phyloP scores from a whole-genome alignment of 2,113 vertebrate genomes.

The Ellobius talpinus region DNA sequence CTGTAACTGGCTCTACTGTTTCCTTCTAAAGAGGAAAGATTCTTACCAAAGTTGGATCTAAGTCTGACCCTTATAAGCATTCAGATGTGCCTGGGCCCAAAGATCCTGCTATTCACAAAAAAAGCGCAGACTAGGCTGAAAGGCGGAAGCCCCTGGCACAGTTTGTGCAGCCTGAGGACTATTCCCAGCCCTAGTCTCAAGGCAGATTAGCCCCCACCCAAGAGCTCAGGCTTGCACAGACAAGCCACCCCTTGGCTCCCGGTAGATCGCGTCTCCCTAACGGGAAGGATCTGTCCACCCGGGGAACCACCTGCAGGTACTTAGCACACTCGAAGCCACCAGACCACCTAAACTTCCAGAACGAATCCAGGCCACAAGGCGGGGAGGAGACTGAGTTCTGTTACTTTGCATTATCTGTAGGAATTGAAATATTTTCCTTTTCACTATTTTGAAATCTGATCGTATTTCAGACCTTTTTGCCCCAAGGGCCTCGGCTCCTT shows the following conservation, averaged over 20 bases:
- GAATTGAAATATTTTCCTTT: conserved; percentile 52
- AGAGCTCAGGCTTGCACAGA: conserved; percentile 8
- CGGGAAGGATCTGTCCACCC: conserved; percentile 19
- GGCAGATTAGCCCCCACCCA: not conserved
- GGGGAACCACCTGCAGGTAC: conserved; percentile 68
- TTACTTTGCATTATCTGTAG: conserved; percentile 69
- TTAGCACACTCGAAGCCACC: not conserved
- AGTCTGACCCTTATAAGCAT: conserved; percentile 58
- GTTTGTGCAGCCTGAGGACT: not conserved
- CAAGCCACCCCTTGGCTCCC: not conserved
- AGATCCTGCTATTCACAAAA: conserved; percentile 85
- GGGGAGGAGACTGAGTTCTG: not conserved
- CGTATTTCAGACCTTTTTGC: conserved; percentile 64
- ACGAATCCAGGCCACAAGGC: not conserved
- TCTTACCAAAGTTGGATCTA: conserved; percentile 70
- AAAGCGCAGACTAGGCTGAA: conserved; percentile 63
- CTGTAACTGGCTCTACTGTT: conserved; percentile 67
- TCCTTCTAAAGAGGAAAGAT: conserved; percentile 70
- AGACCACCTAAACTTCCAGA: conserved; percentile 58
- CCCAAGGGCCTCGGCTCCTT: conserved; percentile 52
- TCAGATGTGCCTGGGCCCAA: conserved; percentile 73
- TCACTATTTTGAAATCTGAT: conserved; percentile 73
- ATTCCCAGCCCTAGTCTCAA: conserved; percentile 24
- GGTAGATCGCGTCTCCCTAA: not conserved
- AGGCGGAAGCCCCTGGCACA: conserved; percentile 18